Conservation (phyloP, 2,797 vertebrate genomes). For the Champsocephalus gunnari region DNA sequence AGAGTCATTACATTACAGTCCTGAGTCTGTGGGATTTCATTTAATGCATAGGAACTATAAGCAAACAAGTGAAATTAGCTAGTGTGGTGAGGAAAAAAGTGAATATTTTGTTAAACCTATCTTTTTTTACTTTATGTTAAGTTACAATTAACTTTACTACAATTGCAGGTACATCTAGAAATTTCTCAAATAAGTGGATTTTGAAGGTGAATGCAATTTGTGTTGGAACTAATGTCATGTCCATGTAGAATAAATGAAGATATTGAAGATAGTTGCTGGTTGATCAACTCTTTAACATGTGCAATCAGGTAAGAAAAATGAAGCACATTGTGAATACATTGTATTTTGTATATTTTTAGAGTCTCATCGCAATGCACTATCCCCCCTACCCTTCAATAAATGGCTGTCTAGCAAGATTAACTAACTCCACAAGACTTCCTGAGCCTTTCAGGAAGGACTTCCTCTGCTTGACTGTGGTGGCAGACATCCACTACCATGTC, state of each 20-base stretch:
- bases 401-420: background rate
- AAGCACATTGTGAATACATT: background rate
- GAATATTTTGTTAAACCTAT: too few species aligned
- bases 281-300: background rate
- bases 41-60: background rate
- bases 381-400: background rate
- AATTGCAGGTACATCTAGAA: background rate
- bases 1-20: too few species aligned
- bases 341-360: background rate
- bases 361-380: background rate
- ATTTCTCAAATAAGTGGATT: too few species aligned
- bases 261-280: too few species aligned
- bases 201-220: too few species aligned
- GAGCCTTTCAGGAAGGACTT: background rate
- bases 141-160: background rate
- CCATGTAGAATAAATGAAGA: background rate
- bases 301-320: background rate
- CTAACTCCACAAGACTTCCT: background rate
- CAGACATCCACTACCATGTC: background rate
- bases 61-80: conserved; percentile 10
- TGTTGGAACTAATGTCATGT: background rate
- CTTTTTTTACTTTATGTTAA: too few species aligned
- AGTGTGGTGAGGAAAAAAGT: background rate
- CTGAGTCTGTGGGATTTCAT: background rate
- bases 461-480: background rate